Evolutionary conservation across 2,888 invertebrate species (phyloP), one percentile per base, ranked within the genome.

Genomic region (Drepana falcataria): DNA sequence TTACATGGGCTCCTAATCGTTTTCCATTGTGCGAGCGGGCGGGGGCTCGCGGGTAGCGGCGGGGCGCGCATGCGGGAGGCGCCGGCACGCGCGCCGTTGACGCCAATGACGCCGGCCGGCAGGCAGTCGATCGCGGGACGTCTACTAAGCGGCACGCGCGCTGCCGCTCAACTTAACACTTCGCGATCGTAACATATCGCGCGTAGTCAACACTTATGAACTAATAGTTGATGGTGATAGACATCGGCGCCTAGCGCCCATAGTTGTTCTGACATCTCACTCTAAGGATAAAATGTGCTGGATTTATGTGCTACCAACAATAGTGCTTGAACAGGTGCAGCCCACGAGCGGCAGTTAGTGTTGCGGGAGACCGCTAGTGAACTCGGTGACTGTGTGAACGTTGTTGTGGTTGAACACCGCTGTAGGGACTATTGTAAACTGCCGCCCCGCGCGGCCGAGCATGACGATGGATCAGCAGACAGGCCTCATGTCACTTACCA

Each of bases 401-500:
- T 87, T 87, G 83, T 83, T 80, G 88, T 87, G 89, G 87, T 87
- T 81, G 81, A 84, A 83, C 83, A 83, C 88, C 84, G 88, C 83
- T 66, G 83, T 87, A 87, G 87, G 87, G 83, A 86, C 83, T 77
- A 75, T 87, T 77, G 72, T 69, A 76, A 74, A 68, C 48, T 80
- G 85, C 88, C 89, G 87, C 87, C 79, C 68, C 70, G 85, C 76
- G 87, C 88, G 89, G 87, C 85, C 82, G 86, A 88, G 87, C 84
- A 88, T 89, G 87, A 88, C 88, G 82, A 96, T 96, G 96, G 96
- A 96, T 92, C 96, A 95, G 93, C 94, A 94, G 91, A 92, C 93
- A 90, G 94, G 95, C 92, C 93, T 96, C 92, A 95, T 96, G 93
- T 96, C 96, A 87, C 93, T 96, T 80, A 96, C 95, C 92, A 96